A percentile compares a stretch with the other conserved stretches of the same genome.
phyloP scores from a whole-genome alignment of 2,888 invertebrate genomes.

The Mesochorus sp. region DNA sequence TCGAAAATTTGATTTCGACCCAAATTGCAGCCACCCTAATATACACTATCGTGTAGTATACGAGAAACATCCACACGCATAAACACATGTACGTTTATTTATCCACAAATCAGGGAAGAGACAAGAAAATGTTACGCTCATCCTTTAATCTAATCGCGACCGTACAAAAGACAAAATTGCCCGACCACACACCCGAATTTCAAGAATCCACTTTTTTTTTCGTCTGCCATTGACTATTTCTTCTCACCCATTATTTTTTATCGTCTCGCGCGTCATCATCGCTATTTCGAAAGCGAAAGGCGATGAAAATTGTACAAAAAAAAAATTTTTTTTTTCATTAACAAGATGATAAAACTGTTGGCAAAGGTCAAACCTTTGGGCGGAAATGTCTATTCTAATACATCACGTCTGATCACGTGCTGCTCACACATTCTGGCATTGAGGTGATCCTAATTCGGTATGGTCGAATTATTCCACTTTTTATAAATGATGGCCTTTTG shows the following conservation, averaged over 20 bases:
- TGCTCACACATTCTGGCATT: no score
- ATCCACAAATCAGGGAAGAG: neutral
- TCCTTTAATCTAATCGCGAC: slow-evolving; percentile 13
- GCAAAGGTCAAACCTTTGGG: no score
- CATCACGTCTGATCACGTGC: no score
- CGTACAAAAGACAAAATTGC: slow-evolving; percentile 38
- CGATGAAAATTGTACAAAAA: neutral
- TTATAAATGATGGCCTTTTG: no score
- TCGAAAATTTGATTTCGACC: no score
- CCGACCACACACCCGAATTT: slow-evolving; percentile 12
- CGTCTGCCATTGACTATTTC: slow-evolving; percentile 1
- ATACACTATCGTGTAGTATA: no score
- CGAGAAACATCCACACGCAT: no score
- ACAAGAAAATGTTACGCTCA: no score
- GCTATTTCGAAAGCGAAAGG: slow-evolving; percentile 41
- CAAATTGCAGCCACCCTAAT: no score
- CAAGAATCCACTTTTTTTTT: slow-evolving; percentile 3
- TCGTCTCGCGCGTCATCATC: slow-evolving; percentile 13
- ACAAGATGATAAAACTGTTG: neutral
- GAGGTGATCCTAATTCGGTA: no score
- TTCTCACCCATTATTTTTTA: neutral
- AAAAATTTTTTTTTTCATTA: neutral
- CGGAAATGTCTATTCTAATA: no score
- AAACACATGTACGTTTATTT: neutral
- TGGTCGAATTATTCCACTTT: no score